These are phyloP conservation scores for Rhagophthalmus giganteus DNA, from an alignment of 2,888 invertebrate genomes.

Conservation along the genomic window DNA sequence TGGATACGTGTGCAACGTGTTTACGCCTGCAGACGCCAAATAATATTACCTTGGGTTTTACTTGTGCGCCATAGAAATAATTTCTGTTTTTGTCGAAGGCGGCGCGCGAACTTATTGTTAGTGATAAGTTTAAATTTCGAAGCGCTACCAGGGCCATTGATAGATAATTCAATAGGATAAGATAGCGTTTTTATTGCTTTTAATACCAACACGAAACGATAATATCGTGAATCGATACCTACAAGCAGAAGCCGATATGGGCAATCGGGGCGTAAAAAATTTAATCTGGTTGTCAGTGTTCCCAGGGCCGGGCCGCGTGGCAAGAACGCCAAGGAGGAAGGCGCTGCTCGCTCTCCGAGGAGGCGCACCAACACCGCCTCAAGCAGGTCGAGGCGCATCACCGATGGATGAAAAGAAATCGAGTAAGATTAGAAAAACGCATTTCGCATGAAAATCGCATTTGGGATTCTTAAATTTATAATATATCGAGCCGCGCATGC, in stretches of 20 bases:
- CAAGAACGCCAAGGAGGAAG: slow-evolving; percentile 66
- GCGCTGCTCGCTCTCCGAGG: slow-evolving; percentile 70
- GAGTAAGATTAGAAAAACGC: slow-evolving; percentile 61
- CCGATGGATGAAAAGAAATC: slow-evolving; percentile 85
- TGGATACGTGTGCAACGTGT: slow-evolving; percentile 22
- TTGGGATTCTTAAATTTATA: too few relatives aligned
- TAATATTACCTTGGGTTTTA: background rate
- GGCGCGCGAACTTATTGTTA: too few relatives aligned
- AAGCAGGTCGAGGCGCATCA: slow-evolving; percentile 67
- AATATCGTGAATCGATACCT: background rate
- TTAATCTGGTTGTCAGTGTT: slow-evolving; percentile 66
- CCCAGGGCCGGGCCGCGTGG: slow-evolving; percentile 83
- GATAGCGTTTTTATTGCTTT: too few relatives aligned
- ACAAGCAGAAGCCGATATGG: background rate
- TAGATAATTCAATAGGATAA: background rate
- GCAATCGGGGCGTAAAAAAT: too few relatives aligned
- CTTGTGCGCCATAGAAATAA: too few relatives aligned
- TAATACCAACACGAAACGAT: background rate
- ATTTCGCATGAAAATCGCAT: slow-evolving; percentile 25
- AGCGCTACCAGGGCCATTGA: background rate
- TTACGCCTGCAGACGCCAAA: slow-evolving; percentile 4
- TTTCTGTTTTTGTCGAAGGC: too few relatives aligned
- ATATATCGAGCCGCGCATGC: too few relatives aligned
- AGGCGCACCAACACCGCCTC: slow-evolving; percentile 64
- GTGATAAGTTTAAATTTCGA: too few relatives aligned